These are phyloP conservation scores for Dunckerocampus dactyliophorus DNA, from an alignment of 2,113 vertebrate genomes.

Conservation along the genomic window DNA sequence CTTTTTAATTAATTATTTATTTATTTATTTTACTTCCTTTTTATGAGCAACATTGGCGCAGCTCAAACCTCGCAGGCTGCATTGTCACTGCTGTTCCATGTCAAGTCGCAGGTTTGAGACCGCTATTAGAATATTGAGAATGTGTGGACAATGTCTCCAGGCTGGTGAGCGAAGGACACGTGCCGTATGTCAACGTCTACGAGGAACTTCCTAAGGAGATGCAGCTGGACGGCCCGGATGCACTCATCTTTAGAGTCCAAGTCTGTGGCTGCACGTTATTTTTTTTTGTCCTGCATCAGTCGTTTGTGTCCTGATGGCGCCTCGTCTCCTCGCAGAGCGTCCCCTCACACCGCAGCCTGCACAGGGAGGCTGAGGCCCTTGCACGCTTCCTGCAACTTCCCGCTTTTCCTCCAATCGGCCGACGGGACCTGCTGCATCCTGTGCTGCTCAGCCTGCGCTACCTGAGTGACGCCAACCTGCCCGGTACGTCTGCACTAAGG, in stretches of 20 bases:
- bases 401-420: conserved; percentile 80
- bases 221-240: conserved; percentile 52
- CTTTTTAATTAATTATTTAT: no score
- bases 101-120: neutral
- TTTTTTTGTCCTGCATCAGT: neutral
- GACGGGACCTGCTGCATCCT: conserved; percentile 83
- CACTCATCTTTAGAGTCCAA: conserved; percentile 56
- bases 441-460: conserved; percentile 82
- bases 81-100: no score
- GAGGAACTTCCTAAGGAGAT: conserved; percentile 66
- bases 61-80: no score
- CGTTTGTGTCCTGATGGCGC: neutral
- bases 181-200: conserved; percentile 67
- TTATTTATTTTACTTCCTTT: no score
- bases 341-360: conserved; percentile 75
- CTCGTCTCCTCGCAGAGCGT: conserved; percentile 65
- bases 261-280: conserved; percentile 70
- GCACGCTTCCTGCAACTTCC: conserved; percentile 77
- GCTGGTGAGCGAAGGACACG: conserved; percentile 55
- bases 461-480: conserved; percentile 86
- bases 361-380: conserved; percentile 67
- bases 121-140: neutral
- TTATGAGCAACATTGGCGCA: no score
- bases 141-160: conserved; percentile 35
- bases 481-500: conserved; percentile 70